Conservation (phyloP, 2,888 invertebrate genomes). For the Ceriagrion tenellum region DNA sequence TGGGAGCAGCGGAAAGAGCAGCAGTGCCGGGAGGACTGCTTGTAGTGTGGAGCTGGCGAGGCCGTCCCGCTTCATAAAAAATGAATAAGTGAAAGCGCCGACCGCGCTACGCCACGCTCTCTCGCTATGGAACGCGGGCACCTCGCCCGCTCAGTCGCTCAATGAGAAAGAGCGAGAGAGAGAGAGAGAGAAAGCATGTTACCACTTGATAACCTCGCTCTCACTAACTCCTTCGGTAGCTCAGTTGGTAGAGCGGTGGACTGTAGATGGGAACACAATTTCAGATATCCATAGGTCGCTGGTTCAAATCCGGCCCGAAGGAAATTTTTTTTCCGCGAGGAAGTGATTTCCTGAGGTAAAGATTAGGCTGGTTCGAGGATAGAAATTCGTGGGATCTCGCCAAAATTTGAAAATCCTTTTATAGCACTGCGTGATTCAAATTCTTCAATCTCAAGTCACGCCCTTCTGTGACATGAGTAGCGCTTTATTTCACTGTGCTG, state of each 20-base stretch:
- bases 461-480: too few species aligned
- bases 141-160: not conserved
- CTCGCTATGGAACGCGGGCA: not conserved
- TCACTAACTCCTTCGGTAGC: slow-evolving; percentile 1
- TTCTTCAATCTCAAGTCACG: too few species aligned
- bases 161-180: not conserved
- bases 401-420: too few species aligned
- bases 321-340: slow-evolving; percentile 45
- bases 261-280: not conserved
- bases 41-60: too few species aligned
- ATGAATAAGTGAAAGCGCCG: slow-evolving; percentile 22
- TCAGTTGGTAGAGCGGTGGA: slow-evolving; percentile 66
- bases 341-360: too few species aligned
- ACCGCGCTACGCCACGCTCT: not conserved
- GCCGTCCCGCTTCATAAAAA: slow-evolving; percentile 9
- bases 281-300: slow-evolving; percentile 63
- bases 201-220: not conserved
- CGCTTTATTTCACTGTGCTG: too few species aligned
- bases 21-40: not conserved
- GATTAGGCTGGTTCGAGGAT: too few species aligned
- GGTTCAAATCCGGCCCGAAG: slow-evolving; percentile 65
- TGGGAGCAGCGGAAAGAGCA: not conserved
- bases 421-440: too few species aligned
- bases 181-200: not conserved
- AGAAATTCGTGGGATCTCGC: too few species aligned